Percentiles rank a stretch among this genome's conserved stretches.
Conservation (phyloP, 2,888 invertebrate species). For the Subacronicta megacephala region DNA sequence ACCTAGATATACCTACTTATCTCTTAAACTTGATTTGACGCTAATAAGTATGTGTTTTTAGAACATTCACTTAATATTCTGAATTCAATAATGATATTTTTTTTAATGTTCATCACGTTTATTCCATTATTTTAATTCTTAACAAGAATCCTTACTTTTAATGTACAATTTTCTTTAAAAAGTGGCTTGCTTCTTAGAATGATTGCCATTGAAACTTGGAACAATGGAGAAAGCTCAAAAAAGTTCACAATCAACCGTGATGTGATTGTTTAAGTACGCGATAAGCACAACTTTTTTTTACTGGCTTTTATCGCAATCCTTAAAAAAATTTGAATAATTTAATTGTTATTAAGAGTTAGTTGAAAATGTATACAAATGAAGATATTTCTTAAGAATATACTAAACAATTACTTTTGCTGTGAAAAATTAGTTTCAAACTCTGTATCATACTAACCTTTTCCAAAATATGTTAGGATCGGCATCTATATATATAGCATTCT, state of each 20-base stretch:
- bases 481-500: too few species aligned
- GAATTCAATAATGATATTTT: neutral
- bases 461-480: too few species aligned
- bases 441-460: too few species aligned
- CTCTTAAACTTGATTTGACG: too few species aligned
- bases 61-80: too few species aligned
- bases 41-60: too few species aligned
- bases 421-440: too few species aligned
- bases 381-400: neutral
- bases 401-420: too few species aligned
- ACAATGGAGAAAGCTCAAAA: constrained; percentile 43
- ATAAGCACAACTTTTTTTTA: constrained; percentile 38
- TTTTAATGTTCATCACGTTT: constrained; percentile 37
- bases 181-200: constrained; percentile 25
- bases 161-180: constrained; percentile 17
- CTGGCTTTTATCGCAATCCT: constrained; percentile 27
- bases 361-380: constrained; percentile 8
- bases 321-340: constrained; percentile 13
- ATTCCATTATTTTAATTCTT: constrained; percentile 39
- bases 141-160: constrained; percentile 32
- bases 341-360: constrained; percentile 21
- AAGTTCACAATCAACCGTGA: constrained; percentile 54
- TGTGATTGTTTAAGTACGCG: constrained; percentile 50
- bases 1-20: too few species aligned
- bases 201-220: constrained; percentile 42